Conservation (phyloP, 1,140 invertebrate species). For the Pomacea maculata region DNA sequence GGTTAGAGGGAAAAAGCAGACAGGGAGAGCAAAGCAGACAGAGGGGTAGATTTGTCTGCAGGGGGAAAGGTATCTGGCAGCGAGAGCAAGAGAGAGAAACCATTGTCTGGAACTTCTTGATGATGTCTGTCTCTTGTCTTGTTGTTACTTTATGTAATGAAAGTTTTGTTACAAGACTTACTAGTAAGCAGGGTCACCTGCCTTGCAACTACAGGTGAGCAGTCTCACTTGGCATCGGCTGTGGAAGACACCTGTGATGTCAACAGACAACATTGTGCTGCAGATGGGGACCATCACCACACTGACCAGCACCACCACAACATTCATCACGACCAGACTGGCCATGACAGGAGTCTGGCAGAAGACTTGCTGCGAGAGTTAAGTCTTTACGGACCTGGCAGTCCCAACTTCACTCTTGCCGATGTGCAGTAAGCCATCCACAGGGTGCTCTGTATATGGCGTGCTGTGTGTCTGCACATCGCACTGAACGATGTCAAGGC, state of each 20-base stretch:
- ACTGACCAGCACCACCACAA: not conserved
- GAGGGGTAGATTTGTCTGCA: too few species aligned
- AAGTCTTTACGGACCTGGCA: conserved; percentile 17
- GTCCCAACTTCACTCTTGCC: conserved; percentile 9
- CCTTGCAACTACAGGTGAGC: conserved; percentile 3
- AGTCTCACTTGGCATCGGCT: not conserved
- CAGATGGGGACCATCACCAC: conserved; percentile 7
- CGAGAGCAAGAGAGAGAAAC: too few species aligned
- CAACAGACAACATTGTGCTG: conserved; percentile 1
- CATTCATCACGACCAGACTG: too few species aligned
- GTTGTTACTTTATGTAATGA: too few species aligned
- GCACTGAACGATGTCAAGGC: not conserved
- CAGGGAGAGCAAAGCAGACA: too few species aligned
- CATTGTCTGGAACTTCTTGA: too few species aligned
- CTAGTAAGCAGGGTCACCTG: too few species aligned
- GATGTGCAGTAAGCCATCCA: not conserved
- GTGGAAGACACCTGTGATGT: conserved; percentile 12
- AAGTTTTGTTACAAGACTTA: too few species aligned
- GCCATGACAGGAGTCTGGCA: not conserved
- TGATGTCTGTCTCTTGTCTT: too few species aligned
- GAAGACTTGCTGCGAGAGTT: conserved; percentile 17
- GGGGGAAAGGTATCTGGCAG: too few species aligned
- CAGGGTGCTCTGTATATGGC: not conserved
- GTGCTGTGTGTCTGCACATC: not conserved
- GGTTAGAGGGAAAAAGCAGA: too few species aligned